Percentiles rank a stretch among this genome's conserved stretches.
Conservation (phyloP, 1,140 invertebrate species). For the Lordiphosa stackelbergi region DNA sequence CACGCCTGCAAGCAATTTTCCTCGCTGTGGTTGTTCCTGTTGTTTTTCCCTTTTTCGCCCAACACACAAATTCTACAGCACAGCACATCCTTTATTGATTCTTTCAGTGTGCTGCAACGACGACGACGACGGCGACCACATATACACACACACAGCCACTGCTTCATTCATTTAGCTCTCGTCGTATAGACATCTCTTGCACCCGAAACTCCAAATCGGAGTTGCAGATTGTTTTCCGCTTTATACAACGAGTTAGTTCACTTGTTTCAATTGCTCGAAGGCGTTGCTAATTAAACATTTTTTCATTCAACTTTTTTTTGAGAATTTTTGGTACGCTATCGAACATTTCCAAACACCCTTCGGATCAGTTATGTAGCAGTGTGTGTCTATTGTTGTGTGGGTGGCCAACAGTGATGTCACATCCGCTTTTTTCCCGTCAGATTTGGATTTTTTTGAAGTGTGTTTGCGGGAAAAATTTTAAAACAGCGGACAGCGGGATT, state of each 20-base stretch:
- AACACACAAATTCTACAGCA: constrained; percentile 32
- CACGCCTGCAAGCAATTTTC: constrained; percentile 21
- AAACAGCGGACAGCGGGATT: no score
- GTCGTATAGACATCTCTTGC: constrained; percentile 53
- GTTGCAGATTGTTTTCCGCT: no score
- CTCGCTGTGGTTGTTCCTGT: constrained; percentile 1
- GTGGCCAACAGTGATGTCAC: no score
- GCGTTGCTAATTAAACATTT: constrained; percentile 7
- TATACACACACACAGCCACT: constrained; percentile 29
- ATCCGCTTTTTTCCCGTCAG: no score
- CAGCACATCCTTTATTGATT: constrained; percentile 75
- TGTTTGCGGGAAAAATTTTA: no score
- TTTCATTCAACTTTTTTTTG: constrained; percentile 31
- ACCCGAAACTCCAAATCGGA: no score
- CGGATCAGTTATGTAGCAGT: constrained; percentile 9
- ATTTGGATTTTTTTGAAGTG: no score
- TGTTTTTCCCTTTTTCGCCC: constrained; percentile 22
- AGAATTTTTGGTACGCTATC: constrained; percentile 42
- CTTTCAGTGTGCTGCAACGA: constrained; percentile 61
- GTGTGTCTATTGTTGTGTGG: constrained; percentile 5
- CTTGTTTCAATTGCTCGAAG: not conserved
- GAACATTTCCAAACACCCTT: constrained; percentile 66
- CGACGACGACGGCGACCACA: constrained; percentile 9
- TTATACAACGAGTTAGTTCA: no score
- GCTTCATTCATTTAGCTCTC: constrained; percentile 43